Base-by-base conservation (phyloP, 2,888 invertebrate species). In the Spilosoma lubricipeda region DNA sequence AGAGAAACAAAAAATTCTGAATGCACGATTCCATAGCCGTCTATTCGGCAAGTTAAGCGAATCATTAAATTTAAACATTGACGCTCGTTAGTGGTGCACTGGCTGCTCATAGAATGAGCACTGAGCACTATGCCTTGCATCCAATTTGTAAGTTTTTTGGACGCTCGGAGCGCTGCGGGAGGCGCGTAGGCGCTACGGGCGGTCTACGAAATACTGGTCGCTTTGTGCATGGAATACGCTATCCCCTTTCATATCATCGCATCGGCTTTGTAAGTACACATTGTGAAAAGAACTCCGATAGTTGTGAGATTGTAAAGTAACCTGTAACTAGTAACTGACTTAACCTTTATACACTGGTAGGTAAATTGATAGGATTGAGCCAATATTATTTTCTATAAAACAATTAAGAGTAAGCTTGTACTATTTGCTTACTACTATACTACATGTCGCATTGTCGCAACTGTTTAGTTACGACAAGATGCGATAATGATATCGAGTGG, bases 111-210 rank as follows among this genome's bases (percentile, higher is more conserved):
- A 75, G 80, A 81, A 82, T 81, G 84, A 63, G 63, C 27, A 63
- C 30, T 81, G 84, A 63, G 63, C 27, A 63, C 30, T 63, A 30
- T 80, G 86, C 85, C 83, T 83, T 78, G 86, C 81, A 80, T 88
- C 85, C 89, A 91, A 93, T 93, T 93, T 92, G 92, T 90, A 86
- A 86, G 86, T 90, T 93, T 93, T 93, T 93, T 91, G 88, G 88
- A 86, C 88, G 87, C 85, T 86, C 73, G 82, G 86, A 88, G 87
- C 90, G 88, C 92, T 81, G 88, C 91, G 89, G 91, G 90, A 87
- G 86, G 79, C 88, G 82, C 91, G 91, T 90, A 87, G 86, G 79
- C 88, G 82, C 91, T 82, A 87, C 91, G 90, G 93, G 93, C 90
- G 93, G 92, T 90, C 91, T 74, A 90, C 89, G 87, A 90, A 91